Evolutionary conservation across 1,140 invertebrate genomes (phyloP), one percentile per base, ranked within the genome.

Genomic region (Mycetomoellerius zeteki): DNA sequence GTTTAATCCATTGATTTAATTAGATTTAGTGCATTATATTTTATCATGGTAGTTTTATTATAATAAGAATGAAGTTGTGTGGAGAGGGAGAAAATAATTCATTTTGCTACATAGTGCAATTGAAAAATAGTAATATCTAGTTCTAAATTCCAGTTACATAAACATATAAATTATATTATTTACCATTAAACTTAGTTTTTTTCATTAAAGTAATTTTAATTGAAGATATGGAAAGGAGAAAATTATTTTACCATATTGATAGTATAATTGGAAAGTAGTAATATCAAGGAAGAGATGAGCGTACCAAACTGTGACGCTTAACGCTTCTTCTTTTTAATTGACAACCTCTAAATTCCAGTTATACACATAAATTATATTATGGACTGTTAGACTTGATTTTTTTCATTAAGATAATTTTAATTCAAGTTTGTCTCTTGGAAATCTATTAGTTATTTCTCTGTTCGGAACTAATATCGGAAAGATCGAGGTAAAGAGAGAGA

Each of bases 261-360:
- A 37, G 1, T 50, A n/a, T 30, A 37, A 14, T 54, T 56, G 14
- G 16, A 54, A 67, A 33, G 14, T 12, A 37, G 6, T 6, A 19
- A 30, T 24, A 67, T 8, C n/a, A 24, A 52, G 7, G 6, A 33
- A 33, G 30, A 12, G 7, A 37, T n/a, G n/a, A 67, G 8, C 6
- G 5, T 33, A 16, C 16, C 19, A 24, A 19, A 0, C 37, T 21
- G 14, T 43, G 14, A 16, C 6, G 64, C 10, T 33, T n/a, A 16
- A 37, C 14, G 2, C 24, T 75, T 62, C 24, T 24, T 30, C 12
- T 69, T 81, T 81, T 65, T 65, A 78, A 47, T 65, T 30, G 19
- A 47, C 1, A 30, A 37, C 19, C 21, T 37, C 3, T 37, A 62
- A 58, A 60, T 77, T 12, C 14, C 24, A 62, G 14, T 76, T 77